phyloP scores from a whole-genome alignment of 2,888 invertebrate genomes.

The Tanypteryx hageni region DNA sequence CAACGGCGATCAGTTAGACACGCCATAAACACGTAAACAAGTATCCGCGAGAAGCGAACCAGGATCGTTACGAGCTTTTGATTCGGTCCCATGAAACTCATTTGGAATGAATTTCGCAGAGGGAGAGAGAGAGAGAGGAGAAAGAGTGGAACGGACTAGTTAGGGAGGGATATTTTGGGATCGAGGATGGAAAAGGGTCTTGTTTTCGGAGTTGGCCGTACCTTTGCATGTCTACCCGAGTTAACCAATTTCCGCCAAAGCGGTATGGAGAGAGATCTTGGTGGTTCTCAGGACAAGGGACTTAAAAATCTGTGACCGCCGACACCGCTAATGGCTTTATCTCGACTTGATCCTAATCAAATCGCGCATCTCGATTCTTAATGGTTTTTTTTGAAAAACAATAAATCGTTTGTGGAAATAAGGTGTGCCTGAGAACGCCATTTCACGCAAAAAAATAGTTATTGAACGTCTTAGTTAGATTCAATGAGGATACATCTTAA shows the following conservation, averaged over 20 bases:
- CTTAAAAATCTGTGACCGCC: neutral
- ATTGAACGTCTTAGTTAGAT: too few relatives aligned
- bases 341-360: too few relatives aligned
- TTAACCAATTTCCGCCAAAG: conserved; percentile 16
- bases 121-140: neutral
- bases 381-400: too few relatives aligned
- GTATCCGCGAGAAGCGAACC: neutral
- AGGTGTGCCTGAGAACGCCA: too few relatives aligned
- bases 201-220: neutral
- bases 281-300: neutral
- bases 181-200: neutral
- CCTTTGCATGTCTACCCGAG: conserved; percentile 13
- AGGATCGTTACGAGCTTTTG: neutral
- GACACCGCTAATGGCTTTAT: neutral
- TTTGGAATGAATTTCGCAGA: conserved; percentile 19
- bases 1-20: neutral
- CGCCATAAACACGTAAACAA: neutral
- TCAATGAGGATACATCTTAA: too few relatives aligned
- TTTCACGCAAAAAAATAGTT: too few relatives aligned
- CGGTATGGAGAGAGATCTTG: neutral
- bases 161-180: neutral
- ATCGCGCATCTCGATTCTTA: too few relatives aligned
- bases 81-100: conserved; percentile 22
- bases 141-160: neutral
- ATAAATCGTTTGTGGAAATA: too few relatives aligned